phyloP scores from a whole-genome alignment of 2,888 invertebrate genomes.

The Crepidodera aurea region DNA sequence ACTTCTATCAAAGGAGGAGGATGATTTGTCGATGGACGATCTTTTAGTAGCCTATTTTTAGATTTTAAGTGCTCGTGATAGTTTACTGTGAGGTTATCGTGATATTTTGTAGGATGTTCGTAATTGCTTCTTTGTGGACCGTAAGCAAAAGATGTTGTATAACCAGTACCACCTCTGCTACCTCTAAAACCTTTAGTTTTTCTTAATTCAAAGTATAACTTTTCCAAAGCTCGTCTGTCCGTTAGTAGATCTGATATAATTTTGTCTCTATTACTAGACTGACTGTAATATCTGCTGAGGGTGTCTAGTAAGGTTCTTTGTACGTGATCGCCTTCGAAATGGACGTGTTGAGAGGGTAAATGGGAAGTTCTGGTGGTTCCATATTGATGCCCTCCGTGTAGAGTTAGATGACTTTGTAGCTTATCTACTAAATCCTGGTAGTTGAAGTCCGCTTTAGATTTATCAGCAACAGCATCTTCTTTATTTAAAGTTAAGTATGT shows the following conservation, averaged over 20 bases:
- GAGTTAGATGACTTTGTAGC: constrained; percentile 67
- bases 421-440: constrained; percentile 72
- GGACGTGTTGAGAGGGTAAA: constrained; percentile 39
- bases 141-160: constrained; percentile 41
- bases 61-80: neutral
- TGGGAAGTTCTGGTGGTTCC: neutral
- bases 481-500: constrained; percentile 69
- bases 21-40: constrained; percentile 28
- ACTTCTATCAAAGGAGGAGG: constrained; percentile 77
- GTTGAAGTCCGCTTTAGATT: constrained; percentile 59
- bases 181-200: constrained; percentile 70
- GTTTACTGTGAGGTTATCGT: neutral
- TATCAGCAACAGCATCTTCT: constrained; percentile 39
- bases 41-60: constrained; percentile 1
- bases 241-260: constrained; percentile 77
- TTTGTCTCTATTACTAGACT: constrained; percentile 71
- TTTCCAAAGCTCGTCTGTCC: constrained; percentile 76
- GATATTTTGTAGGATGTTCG: constrained; percentile 26
- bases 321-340: constrained; percentile 64
- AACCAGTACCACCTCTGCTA: constrained; percentile 51
- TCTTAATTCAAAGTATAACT: constrained; percentile 75
- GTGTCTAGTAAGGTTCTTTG: constrained; percentile 72
- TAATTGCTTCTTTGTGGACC: constrained; percentile 40
- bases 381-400: constrained; percentile 42
- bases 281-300: constrained; percentile 72